Evolutionary conservation across 1,140 invertebrate species (phyloP).

Genomic region (Drosophila aff.): DNA sequence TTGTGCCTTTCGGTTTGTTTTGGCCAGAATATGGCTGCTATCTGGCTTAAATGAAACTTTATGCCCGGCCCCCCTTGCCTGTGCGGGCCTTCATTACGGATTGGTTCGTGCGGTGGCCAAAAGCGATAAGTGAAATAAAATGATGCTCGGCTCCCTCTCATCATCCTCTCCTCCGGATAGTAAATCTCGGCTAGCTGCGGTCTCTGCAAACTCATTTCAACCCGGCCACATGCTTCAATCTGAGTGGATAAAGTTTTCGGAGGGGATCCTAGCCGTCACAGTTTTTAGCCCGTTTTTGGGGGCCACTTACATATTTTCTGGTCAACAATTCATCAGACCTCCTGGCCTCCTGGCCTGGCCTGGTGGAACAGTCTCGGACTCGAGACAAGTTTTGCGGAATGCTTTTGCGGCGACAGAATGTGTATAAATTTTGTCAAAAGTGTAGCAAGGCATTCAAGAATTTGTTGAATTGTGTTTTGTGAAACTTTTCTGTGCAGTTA

Average conservation of each 20-base stretch:
- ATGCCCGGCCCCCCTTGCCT: slow-evolving; percentile 26
- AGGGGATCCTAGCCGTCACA: background rate
- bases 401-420: slow-evolving; percentile 58
- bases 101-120: slow-evolving; percentile 64
- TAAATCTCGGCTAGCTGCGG: slow-evolving; percentile 37
- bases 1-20: slow-evolving; percentile 27
- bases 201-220: slow-evolving; percentile 38
- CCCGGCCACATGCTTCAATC: slow-evolving; percentile 32
- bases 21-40: slow-evolving; percentile 32
- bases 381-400: slow-evolving; percentile 33
- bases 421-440: slow-evolving; percentile 79
- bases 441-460: slow-evolving; percentile 78
- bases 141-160: slow-evolving; percentile 27
- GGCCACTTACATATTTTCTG: slow-evolving; percentile 48
- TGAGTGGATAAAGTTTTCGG: slow-evolving; percentile 49
- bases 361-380: background rate
- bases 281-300: slow-evolving; percentile 43
- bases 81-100: slow-evolving; percentile 58
- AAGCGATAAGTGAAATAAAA: slow-evolving; percentile 77
- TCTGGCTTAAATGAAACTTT: slow-evolving; percentile 72
- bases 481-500: slow-evolving; percentile 76
- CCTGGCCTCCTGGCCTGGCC: background rate
- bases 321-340: slow-evolving; percentile 47
- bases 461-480: slow-evolving; percentile 57
- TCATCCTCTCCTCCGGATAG: background rate